Evolutionary conservation across 2,113 vertebrate genomes (phyloP), one percentile per base, ranked within the genome.

Genomic region (Drymodes brunneopygia): DNA sequence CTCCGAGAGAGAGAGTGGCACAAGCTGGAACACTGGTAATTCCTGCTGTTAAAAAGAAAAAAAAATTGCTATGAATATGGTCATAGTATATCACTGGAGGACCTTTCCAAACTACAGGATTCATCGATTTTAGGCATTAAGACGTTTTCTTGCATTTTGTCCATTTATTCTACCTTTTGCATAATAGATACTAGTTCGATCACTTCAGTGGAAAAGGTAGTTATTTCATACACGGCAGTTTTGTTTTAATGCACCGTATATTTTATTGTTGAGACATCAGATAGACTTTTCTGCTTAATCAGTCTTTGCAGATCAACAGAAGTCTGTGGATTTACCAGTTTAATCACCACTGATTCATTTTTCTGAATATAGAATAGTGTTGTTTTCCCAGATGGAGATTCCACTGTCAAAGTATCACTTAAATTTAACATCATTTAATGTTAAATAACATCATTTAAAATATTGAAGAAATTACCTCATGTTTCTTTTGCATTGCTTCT

Each of bases 21-120:
- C 6, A 27, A 56, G 11, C 15, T 82, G 13, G 19, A 82, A 25
- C 19, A 38, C 7, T 66, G 70, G 12, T 60, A 64, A 48, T 88
- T 77, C 11, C 14, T 72, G 11, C 19, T 82, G 28, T 69, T 75
- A 13, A 38, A 90, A 90, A 62, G 35, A 6, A 17, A 67, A 58
- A 35, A 22, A 10, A 12, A 12, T 65, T 53, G 4, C 21, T 0
- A 0, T 40, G 19, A 38, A 7, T 10, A 4, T 1, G 2, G 16
- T 45, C 2, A 18, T 44, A 10, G 15, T 33, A 7, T 65, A 6
- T 72, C 13, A 6, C 27, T 72, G 53, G 5, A 61, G 18, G 42
- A 77, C 42, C 9, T 58, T 84, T 58, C 12, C 14, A 60, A 7
- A 10, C 3, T 3, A 8, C 1, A 1, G 7, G 21, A 44, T 72